Base-by-base conservation (phyloP, 2,888 invertebrate genomes). In the Hypercompe scribonia region DNA sequence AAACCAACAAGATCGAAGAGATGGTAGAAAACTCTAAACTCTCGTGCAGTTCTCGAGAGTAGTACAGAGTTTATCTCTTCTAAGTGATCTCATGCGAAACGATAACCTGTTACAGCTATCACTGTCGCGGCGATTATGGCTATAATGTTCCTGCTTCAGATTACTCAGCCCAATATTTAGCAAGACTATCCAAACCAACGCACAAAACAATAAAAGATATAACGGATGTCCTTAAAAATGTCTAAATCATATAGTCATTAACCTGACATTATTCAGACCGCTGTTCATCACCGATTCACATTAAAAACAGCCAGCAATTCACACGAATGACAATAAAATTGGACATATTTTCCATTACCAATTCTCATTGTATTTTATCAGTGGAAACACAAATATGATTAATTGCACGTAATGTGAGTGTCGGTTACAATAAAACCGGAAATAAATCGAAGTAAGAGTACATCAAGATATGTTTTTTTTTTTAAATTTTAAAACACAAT, bases 261-360 rank as follows among this genome's bases (percentile, higher is more conserved):
- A 66, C 3, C 31, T 21, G 31, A 21, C 31, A 7, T 42, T 11
- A 24, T 13, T 13, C 33, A 13, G 33, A 5, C 66, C 24, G 10
- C 66, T 11, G 42, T 10, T 46, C 46, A 66, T 66, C 18, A 46
- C 33, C 33, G 54, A 66, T 69, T 33, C 31, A 69, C 21, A 74
- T 71, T 71, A 61, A 67, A 77, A 70, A 67, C 66, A 73, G 42
- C 68, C 70, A 76, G 75, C 81, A 75, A 82, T 76, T 83, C 72
- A 80, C 31, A 7, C 39, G 18, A 31, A 73, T 77, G 68, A 78
- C 75, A 73, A 75, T 77, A 33, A 76, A 77, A 77, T 74, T 74
- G 65, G 73, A 78, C 79, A 74, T 76, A 76, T 77, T 81, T 79
- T 79, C 83, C 79, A 84, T 83, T 79, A 81, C 63, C 33, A 63